Base-by-base conservation (phyloP, 2,797 vertebrate species). In the Triplophysa yarkandensis region DNA sequence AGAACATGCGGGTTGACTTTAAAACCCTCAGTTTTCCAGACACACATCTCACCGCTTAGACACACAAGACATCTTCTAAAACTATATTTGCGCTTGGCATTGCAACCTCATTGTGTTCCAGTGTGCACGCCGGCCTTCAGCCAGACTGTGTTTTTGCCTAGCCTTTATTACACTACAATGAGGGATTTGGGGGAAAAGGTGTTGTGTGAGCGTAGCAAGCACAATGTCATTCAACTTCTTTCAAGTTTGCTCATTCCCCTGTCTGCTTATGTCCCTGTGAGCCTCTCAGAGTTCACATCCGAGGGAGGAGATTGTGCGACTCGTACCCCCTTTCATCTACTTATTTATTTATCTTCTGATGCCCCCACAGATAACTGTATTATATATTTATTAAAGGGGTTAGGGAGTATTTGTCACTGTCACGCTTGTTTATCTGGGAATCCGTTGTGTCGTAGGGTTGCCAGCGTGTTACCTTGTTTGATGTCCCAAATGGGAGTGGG, bases 401-500 rank as follows among this genome's bases (percentile, higher is more conserved):
- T 73, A 60, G 68, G 68, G 73, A 79, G 71, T 77, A 64, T 72
- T 61, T 80, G 39, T 82, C 80, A 64, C 77, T 83, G 82, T 78
- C 50, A 46, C 50, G 43, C 27, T 71, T 83, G 80, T 81, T 78
- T 81, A 76, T 68, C 63, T 64, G 16, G 63, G 68, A 63, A 71
- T 65, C 64, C 67, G 73, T 87, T 78, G 78, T 86, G 86, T 88
- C 84, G 85, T 43, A 80, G 76, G 82, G 84, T 86, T 87, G 80
- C 63, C 83, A 86, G 85, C n/a, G 81, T 85, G 85, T 80, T 84
- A 83, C 85, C 80, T 79, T 57, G 78, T 81, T 74, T 86, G 80
- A 82, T 30, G 70, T 86, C 85, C 87, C 85, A 21, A 64, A 68
- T 78, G 67, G 80, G 75, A 71, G 14, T 21, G 11, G 7, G 50